Evolutionary conservation across 2,113 vertebrate species (phyloP).

Genomic region (Macaca nemestrina): DNA sequence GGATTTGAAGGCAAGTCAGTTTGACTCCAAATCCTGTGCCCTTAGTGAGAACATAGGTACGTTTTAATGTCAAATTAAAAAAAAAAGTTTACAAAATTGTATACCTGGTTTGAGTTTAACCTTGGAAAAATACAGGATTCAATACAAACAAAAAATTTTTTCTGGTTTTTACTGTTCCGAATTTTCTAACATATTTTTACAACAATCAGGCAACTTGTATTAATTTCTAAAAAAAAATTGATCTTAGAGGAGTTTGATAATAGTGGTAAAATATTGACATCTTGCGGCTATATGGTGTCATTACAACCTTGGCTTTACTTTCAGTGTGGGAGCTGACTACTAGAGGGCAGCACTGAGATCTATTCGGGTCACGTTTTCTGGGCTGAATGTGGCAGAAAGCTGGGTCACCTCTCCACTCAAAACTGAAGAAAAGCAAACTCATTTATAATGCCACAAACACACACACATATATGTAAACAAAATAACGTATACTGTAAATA

Average conservation of each 20-base stretch:
- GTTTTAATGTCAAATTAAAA: not conserved
- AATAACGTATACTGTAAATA: not conserved
- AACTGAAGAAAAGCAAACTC: not conserved
- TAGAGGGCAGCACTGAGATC: constrained; percentile 49
- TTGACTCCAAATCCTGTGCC: not conserved
- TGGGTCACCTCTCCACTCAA: not conserved
- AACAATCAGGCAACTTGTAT: not conserved
- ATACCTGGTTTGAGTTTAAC: not conserved
- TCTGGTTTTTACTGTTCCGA: not conserved
- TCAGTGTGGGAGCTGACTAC: not conserved
- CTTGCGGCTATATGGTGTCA: constrained; percentile 7
- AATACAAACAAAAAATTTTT: not conserved
- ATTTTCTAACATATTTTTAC: constrained; percentile 30
- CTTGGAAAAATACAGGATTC: not conserved
- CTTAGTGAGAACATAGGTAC: not conserved
- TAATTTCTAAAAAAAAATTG: not conserved
- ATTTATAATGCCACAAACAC: not conserved
- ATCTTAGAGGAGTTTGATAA: not conserved
- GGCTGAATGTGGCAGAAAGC: not conserved
- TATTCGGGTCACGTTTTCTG: not conserved
- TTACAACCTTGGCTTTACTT: constrained; percentile 10
- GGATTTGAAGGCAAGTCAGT: not conserved
- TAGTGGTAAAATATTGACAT: constrained; percentile 56
- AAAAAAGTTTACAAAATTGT: not conserved
- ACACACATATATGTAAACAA: not conserved